Base-by-base conservation (phyloP, 2,113 vertebrate species). In the Cyphomyrus discorhynchus region DNA sequence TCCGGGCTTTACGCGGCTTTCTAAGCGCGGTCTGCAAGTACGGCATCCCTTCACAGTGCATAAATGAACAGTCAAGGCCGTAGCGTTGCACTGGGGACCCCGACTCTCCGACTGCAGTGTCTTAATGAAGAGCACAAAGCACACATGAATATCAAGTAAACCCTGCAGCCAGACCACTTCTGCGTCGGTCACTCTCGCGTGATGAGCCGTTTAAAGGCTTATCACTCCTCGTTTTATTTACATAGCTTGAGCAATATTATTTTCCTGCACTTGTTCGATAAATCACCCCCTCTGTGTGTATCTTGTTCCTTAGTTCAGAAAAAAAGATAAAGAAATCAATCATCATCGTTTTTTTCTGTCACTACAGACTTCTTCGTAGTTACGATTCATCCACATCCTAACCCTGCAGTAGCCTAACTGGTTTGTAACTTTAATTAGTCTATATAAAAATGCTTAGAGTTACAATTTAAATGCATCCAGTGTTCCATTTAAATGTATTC, bases 11-110 rank as follows among this genome's bases (percentile, higher is more conserved):
- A 82, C 50, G 70, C 31, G 47, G 90, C 92, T 91, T 93, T 94
- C 93, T 95, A 96, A 96, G 95, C 96, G 95, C 93, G 95, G 95
- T 95, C 95, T 92, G 94, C 94, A 94, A 95, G 95, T 95, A 91
- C 94, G 95, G 93, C 95, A 94, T 94, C 94, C 92, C 95, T 92
- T 95, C 96, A 96, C 96, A 95, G 94, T 95, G 95, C 95, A 96
- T 94, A 95, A 95, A 94, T 93, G 93, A 95, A 92, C 93, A 91
- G 92, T 92, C 84, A 91, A 91, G 91, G 92, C 93, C 92, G 93
- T 91, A 93, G 95, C 94, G 93, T 93, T 94, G 95, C 95, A 95
- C 96, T 92, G 91, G 95, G 96, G 95, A 94, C 92, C 46, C 85
- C 90, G 88, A 80, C 92, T 93, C 92, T 94, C 91, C 92, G 91